Conservation (phyloP, 1,140 invertebrate species). For the Tribolium madens region DNA sequence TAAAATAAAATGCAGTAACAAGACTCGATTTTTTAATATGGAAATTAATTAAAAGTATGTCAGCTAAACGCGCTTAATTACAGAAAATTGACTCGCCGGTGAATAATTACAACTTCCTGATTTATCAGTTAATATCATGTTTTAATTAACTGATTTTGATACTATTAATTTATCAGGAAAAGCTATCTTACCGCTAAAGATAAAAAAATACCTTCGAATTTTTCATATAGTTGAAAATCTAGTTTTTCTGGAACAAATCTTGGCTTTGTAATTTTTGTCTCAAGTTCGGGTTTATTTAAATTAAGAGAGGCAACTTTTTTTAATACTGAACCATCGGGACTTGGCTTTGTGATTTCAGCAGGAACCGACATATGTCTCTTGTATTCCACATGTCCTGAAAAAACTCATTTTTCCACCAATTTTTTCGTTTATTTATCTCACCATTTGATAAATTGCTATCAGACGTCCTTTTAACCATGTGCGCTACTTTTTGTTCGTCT, state of each 20-base stretch:
- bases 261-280: slow-evolving; percentile 74
- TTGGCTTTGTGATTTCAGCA: slow-evolving; percentile 56
- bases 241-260: slow-evolving; percentile 87
- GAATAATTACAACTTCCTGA: neutral
- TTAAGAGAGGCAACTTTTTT: slow-evolving; percentile 87
- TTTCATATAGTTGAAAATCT: slow-evolving; percentile 85
- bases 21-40: neutral
- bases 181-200: neutral
- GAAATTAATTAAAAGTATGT: neutral
- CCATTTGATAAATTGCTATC: slow-evolving; percentile 47
- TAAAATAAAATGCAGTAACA: neutral
- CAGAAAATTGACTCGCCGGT: neutral
- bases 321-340: slow-evolving; percentile 69
- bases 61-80: neutral
- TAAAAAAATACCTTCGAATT: slow-evolving; percentile 83
- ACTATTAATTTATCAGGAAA: neutral
- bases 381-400: slow-evolving; percentile 50
- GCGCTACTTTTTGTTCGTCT: slow-evolving; percentile 40
- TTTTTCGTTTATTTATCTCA: slow-evolving; percentile 26
- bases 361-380: slow-evolving; percentile 64
- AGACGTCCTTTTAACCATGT: slow-evolving; percentile 51
- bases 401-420: neutral
- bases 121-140: neutral
- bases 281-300: slow-evolving; percentile 75
- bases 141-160: neutral